These are phyloP conservation scores for Dolichomitus sp. DNA, from an alignment of 2,888 invertebrate genomes.

Conservation along the genomic window DNA sequence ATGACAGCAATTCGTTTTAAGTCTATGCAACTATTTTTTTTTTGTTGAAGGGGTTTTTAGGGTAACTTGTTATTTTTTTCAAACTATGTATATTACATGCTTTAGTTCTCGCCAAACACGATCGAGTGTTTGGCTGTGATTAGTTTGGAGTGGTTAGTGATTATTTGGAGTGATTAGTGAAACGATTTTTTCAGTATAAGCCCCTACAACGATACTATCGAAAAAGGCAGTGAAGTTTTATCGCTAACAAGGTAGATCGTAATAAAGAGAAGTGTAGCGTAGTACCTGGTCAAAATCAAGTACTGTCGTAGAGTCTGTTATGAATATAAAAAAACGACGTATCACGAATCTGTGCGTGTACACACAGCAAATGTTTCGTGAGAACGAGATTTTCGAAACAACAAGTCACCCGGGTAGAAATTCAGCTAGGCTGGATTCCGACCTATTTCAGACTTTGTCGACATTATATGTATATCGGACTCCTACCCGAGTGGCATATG, in stretches of 20 bases:
- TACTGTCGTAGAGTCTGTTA: background rate
- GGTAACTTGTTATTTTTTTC: no score
- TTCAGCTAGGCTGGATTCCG: background rate
- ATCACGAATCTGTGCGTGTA: background rate
- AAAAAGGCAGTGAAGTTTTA: background rate
- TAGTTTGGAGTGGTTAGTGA: no score
- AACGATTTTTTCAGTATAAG: background rate
- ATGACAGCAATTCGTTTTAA: no score
- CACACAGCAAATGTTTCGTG: background rate
- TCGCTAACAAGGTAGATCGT: background rate
- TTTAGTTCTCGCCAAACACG: background rate
- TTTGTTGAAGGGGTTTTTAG: no score
- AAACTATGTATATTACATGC: no score
- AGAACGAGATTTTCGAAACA: conserved; percentile 3
- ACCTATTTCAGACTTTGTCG: no score
- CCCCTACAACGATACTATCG: background rate
- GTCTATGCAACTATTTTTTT: no score
- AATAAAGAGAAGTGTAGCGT: background rate
- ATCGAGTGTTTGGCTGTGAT: no score
- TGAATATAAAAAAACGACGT: background rate
- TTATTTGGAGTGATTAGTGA: no score
- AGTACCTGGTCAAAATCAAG: background rate
- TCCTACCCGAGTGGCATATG: no score
- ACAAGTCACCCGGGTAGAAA: background rate
- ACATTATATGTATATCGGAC: no score